A percentile compares a stretch with the other conserved stretches of the same genome.
Conservation (phyloP, 2,888 invertebrate species). For the Anthophora plumipes region DNA sequence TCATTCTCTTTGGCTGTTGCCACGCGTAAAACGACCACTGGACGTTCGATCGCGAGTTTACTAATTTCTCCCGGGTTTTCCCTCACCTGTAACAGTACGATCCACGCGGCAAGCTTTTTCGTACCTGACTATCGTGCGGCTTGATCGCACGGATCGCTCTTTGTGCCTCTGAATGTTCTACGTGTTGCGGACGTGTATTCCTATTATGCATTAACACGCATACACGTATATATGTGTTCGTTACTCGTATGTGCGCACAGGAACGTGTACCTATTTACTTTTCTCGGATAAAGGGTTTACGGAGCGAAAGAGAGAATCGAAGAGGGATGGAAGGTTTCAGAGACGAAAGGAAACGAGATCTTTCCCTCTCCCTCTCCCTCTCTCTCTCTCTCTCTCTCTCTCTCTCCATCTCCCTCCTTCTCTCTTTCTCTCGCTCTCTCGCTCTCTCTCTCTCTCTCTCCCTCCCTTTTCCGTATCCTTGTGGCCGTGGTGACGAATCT, state of each 20-base stretch:
- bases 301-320: background rate
- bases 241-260: slow-evolving; percentile 37
- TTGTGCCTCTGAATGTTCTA: slow-evolving; percentile 3
- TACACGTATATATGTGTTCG: background rate
- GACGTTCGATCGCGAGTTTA: slow-evolving; percentile 2
- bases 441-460: background rate
- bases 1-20: too few species aligned
- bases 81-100: too few species aligned
- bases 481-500: background rate
- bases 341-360: too few species aligned
- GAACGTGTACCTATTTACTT: slow-evolving; percentile 13
- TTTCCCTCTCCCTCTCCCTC: background rate
- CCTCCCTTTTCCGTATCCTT: too few species aligned
- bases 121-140: background rate
- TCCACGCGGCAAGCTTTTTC: slow-evolving; percentile 8
- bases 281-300: background rate
- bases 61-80: too few species aligned
- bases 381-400: background rate
- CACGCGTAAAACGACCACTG: too few species aligned
- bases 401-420: too few species aligned
- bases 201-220: slow-evolving; percentile 2
- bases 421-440: background rate
- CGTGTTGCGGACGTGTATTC: background rate
- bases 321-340: too few species aligned
- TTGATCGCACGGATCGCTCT: slow-evolving; percentile 8